Base-by-base conservation (phyloP, 2,888 invertebrate species). In the Helobdella robusta region DNA sequence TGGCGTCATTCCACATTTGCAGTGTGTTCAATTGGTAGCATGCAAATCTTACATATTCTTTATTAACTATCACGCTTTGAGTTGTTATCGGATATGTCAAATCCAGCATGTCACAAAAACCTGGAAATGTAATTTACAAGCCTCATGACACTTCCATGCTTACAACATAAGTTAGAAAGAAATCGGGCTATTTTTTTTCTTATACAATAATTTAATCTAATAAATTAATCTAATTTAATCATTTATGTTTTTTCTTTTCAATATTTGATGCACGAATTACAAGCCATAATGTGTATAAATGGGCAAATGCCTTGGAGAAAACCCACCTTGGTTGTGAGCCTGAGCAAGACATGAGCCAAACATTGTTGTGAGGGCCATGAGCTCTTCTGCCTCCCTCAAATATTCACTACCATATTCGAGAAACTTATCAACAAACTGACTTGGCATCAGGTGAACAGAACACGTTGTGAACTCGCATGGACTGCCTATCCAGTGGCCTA, bases 71-170 rank as follows among this genome's bases (percentile, higher is more conserved):
- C 18, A 92, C 82, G 20, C 88, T 86, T 83, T 97, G 95, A 2
- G 89, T 88, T 0, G 87, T 85, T 65, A 95, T 78, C 0, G 98
- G 97, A 77, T 93, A 92, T 0, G 89, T 91, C 23, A 94, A 73
- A 71, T 97, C 95, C 72, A 89, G 88, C 76, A 84, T 90, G 20
- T 89, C 88, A 40, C 88, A 89, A 78, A 95, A 97, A 28, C 97
- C 83, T 82, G 72, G 5, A 2, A 30, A 6, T 40, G n/a, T 40
- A 11, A 40, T 40, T n/a, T n/a, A n/a, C n/a, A n/a, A n/a, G n/a
- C n/a, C n/a, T n/a, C n/a, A n/a, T n/a, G n/a, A n/a, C n/a, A n/a
- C n/a, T n/a, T n/a, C n/a, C n/a, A 44, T 8, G 40, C 11, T n/a
- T 20, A 32, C 44, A 1, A 60, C n/a, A 11, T 36, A 23, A n/a